A percentile compares a stretch with the other conserved stretches of the same genome.
Evolutionary conservation across 1,140 invertebrate genomes (phyloP).

Genomic region (Aphis craccivora): DNA sequence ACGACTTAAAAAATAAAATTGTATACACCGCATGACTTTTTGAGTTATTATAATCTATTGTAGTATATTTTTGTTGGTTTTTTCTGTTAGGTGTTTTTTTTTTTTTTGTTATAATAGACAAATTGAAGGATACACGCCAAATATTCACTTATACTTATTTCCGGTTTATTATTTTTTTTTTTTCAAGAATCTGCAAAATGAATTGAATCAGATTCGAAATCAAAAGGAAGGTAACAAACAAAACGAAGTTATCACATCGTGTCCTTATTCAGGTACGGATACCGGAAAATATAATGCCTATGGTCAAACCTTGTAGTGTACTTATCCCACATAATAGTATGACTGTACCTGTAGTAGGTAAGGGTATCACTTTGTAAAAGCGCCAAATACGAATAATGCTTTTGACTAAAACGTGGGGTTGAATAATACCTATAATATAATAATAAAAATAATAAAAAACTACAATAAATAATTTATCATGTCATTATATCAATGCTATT

Average conservation of each 20-base stretch:
- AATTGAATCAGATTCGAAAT: background rate
- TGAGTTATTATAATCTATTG: background rate
- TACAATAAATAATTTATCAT: background rate
- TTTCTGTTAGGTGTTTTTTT: background rate
- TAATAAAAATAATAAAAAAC: background rate
- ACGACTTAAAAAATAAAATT: background rate
- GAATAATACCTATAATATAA: background rate
- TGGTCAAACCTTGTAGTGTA: background rate
- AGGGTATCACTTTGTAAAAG: background rate
- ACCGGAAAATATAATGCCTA: background rate
- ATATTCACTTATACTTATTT: conserved; percentile 22
- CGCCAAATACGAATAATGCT: background rate
- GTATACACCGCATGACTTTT: background rate
- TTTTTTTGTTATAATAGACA: conserved; percentile 45
- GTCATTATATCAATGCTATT: background rate
- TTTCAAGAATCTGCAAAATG: background rate
- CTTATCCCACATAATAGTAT: background rate
- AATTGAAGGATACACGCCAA: conserved; percentile 32
- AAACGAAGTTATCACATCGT: background rate
- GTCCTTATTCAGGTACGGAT: background rate
- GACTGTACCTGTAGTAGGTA: background rate
- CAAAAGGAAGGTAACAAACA: background rate
- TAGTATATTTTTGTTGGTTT: background rate
- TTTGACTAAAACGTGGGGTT: background rate
- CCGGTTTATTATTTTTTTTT: conserved; percentile 43